Base-by-base conservation (phyloP, 2,797 vertebrate genomes). In the Sebastes hopkinsi region DNA sequence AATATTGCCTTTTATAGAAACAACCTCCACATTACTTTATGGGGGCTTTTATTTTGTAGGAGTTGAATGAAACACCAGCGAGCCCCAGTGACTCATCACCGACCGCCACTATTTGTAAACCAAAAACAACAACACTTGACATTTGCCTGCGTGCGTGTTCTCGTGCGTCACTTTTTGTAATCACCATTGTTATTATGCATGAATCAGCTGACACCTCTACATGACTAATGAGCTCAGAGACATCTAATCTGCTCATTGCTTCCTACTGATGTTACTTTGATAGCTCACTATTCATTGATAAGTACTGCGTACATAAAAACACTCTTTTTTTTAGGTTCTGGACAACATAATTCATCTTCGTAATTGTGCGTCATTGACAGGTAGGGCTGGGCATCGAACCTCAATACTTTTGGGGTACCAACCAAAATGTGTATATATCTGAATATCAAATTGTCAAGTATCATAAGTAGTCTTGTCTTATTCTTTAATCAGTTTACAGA, bases 151-250 rank as follows among this genome's bases (percentile, higher is more conserved):
- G 50, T 64, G 76, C 73, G 72, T 23, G 65, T 67, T 55, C 56
- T 58, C 80, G 20, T 82, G 86, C 72, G 73, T 87, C 86, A 87
- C 76, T 81, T 78, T 66, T 58, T 59, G 42, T 71, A 18, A 38
- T 65, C 70, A 70, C 67, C 64, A 30, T 65, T 75, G 65, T 79
- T 72, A 58, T 69, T 64, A 20, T 50, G 80, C 50, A 29, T 89
- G 83, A 90, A 74, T 88, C 88, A 86, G 56, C 70, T 23, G n/a
- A 77, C 77, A 69, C 81, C 77, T 84, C 34, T 22, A 27, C 55
- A 62, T 77, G 79, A 80, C 62, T 72, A 79, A 85, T 69, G 59
- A 82, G 61, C 75, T 84, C 67, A 66, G 55, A 71, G 74, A 29
- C 62, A n/a, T 36, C 52, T 52, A 36, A 59, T 79, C 4, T 72